A percentile compares a stretch with the other conserved stretches of the same genome.
Evolutionary conservation across 2,797 vertebrate species (phyloP).

Genomic region (Neomorphus geoffroyi): DNA sequence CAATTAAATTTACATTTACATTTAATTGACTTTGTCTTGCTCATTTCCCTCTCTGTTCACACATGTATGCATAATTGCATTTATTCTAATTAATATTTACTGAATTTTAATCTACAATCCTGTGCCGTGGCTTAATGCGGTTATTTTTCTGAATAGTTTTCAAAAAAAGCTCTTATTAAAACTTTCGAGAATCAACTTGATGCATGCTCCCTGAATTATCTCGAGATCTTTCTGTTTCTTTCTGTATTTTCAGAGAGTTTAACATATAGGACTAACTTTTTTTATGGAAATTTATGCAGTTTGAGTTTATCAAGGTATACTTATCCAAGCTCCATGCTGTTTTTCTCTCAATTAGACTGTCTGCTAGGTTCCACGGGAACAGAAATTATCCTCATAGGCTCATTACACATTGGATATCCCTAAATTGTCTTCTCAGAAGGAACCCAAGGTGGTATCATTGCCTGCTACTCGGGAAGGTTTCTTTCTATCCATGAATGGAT

Average conservation of each 20-base stretch:
- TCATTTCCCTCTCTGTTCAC: conserved; percentile 51
- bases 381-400: background rate
- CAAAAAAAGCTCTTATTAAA: background rate
- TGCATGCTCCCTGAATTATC: background rate
- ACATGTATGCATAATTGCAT: conserved; percentile 51
- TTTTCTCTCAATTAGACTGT: background rate
- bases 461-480: background rate
- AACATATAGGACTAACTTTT: background rate
- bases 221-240: background rate
- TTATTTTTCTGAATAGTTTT: background rate
- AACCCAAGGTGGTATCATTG: background rate
- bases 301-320: background rate
- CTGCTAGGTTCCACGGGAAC: background rate
- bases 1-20: conserved; percentile 63
- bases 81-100: conserved; percentile 66
- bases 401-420: background rate
- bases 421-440: background rate
- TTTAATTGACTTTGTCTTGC: conserved; percentile 63
- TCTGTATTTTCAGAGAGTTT: background rate
- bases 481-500: background rate
- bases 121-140: background rate
- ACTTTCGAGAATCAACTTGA: background rate
- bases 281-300: background rate
- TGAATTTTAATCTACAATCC: conserved; percentile 41
- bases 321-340: background rate